Conservation (phyloP, 2,888 invertebrate genomes). For the Diarsia rubi region DNA sequence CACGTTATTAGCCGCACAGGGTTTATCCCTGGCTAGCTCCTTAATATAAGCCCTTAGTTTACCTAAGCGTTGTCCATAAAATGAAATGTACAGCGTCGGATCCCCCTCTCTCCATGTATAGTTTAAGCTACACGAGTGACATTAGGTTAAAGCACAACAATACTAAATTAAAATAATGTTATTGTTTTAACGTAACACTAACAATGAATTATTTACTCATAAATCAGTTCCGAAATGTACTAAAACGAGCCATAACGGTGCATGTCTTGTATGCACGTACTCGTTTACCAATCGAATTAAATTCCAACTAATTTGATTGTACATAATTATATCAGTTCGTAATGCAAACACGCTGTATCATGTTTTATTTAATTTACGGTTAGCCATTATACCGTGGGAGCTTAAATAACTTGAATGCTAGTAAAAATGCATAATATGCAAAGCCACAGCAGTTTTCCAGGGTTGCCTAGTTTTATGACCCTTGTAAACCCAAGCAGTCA, state of each 20-base stretch:
- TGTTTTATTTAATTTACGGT: slow-evolving; percentile 49
- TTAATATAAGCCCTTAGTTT: slow-evolving; percentile 25
- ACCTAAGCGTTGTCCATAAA: slow-evolving; percentile 36
- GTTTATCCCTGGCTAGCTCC: slow-evolving; percentile 4
- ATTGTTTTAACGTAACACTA: slow-evolving; percentile 39
- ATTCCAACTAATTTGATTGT: slow-evolving; percentile 41
- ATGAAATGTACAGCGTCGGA: slow-evolving; percentile 3
- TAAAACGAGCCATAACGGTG: slow-evolving; percentile 31
- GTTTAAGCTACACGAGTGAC: slow-evolving; percentile 12
- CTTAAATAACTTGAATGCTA: slow-evolving; percentile 44
- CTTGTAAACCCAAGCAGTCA: slow-evolving; percentile 50
- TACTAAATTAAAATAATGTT: slow-evolving; percentile 32
- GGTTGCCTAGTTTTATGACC: slow-evolving; percentile 61
- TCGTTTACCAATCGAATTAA: slow-evolving; percentile 48
- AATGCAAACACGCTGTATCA: slow-evolving; percentile 26
- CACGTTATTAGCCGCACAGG: background rate
- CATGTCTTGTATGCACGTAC: slow-evolving; percentile 17
- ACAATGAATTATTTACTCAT: slow-evolving; percentile 33
- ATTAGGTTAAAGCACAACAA: slow-evolving; percentile 28
- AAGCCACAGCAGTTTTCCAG: slow-evolving; percentile 57
- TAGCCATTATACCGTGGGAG: slow-evolving; percentile 44
- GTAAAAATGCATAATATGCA: slow-evolving; percentile 67
- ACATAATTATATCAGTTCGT: slow-evolving; percentile 34
- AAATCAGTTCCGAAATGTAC: slow-evolving; percentile 43
- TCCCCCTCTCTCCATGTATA: background rate